Percentiles rank a stretch among this genome's conserved stretches.
Conservation (phyloP, 2,113 vertebrate species). For the Oriolus oriolus region DNA sequence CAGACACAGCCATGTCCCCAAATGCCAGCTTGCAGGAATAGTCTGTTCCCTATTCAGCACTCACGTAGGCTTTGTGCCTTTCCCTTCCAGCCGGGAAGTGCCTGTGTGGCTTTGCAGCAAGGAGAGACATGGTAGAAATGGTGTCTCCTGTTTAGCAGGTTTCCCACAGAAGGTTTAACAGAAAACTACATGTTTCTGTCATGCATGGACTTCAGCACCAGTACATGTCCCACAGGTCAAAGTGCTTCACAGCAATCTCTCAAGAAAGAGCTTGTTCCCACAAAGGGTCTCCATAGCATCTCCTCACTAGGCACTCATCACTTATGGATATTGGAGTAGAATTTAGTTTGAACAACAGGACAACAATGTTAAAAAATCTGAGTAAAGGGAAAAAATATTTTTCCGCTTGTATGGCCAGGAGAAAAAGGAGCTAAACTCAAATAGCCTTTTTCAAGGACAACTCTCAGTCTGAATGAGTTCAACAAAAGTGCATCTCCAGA, state of each 20-base stretch:
- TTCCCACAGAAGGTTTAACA: background rate
- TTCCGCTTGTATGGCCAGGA: background rate
- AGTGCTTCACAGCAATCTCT: background rate
- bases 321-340: background rate
- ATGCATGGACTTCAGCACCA: background rate
- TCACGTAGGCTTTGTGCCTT: background rate
- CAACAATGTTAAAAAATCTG: background rate
- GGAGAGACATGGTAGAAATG: fast-evolving
- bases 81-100: fast-evolving
- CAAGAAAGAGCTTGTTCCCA: background rate
- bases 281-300: background rate
- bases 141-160: background rate
- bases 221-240: background rate
- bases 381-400: background rate
- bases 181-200: background rate
- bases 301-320: background rate
- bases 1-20: background rate
- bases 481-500: background rate
- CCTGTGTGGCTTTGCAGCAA: background rate
- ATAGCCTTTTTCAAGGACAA: background rate
- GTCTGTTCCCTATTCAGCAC: background rate
- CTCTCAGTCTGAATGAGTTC: background rate
- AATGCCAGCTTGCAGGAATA: background rate
- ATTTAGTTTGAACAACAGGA: background rate
- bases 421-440: background rate